Evolutionary conservation across 2,797 vertebrate genomes (phyloP).

Genomic region (Amniataba percoides): DNA sequence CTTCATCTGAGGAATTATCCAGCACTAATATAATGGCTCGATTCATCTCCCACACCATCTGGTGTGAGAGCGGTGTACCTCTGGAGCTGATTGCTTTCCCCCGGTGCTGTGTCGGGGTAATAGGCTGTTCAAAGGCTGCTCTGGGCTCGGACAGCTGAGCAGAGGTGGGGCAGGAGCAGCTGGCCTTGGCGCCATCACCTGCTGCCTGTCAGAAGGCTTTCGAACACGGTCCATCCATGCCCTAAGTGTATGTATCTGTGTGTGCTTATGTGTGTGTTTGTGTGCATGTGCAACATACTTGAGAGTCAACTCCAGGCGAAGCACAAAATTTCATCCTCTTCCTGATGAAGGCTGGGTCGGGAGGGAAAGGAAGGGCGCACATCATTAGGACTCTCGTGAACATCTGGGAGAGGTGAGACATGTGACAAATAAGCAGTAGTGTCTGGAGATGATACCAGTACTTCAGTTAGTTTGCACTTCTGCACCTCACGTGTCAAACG

Average conservation of each 20-base stretch:
- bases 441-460: conserved; percentile 53
- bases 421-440: conserved; percentile 61
- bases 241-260: conserved; percentile 60
- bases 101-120: conserved; percentile 85
- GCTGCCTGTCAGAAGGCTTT: conserved; percentile 83
- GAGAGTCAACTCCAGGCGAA: conserved; percentile 53
- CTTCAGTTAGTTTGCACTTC: conserved; percentile 54
- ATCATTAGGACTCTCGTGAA: conserved; percentile 66
- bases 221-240: conserved; percentile 62
- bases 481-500: conserved; percentile 47
- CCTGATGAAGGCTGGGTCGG: conserved; percentile 31
- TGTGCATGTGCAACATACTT: conserved; percentile 43
- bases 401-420: conserved; percentile 73
- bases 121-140: conserved; percentile 88
- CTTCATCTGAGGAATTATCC: conserved; percentile 89
- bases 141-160: conserved; percentile 86
- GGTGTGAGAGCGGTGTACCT: conserved; percentile 82
- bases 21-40: conserved; percentile 87
- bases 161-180: conserved; percentile 87
- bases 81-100: conserved; percentile 87
- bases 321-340: conserved; percentile 19
- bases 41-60: conserved; percentile 90
- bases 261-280: conserved; percentile 33
- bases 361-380: conserved; percentile 28
- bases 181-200: conserved; percentile 84